A percentile compares a stretch with the other conserved stretches of the same genome.
These are phyloP conservation scores for Pholis gunnellus DNA, from an alignment of 2,113 vertebrate species.

Conservation along the genomic window DNA sequence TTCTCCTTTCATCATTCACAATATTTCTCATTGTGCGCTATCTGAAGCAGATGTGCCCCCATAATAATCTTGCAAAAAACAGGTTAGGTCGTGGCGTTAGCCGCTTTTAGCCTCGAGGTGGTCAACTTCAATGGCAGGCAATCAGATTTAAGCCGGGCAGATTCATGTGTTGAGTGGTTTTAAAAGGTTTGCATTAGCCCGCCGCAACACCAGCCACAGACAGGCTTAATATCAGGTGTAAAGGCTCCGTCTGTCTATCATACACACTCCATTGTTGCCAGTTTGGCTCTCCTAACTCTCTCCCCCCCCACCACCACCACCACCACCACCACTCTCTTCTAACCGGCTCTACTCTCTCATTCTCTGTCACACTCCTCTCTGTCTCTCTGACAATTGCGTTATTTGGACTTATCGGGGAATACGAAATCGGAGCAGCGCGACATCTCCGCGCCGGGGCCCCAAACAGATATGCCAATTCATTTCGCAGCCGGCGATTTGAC, in stretches of 20 bases:
- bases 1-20: not conserved
- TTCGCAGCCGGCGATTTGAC: slow-evolving; percentile 93
- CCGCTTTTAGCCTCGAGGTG: slow-evolving; percentile 39
- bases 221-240: slow-evolving; percentile 68
- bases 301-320: not conserved
- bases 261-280: slow-evolving; percentile 74
- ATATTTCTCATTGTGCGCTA: slow-evolving; percentile 27
- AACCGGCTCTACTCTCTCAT: slow-evolving; percentile 69
- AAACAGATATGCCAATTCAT: slow-evolving; percentile 98
- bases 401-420: slow-evolving; percentile 96
- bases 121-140: slow-evolving; percentile 59
- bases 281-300: slow-evolving; percentile 26
- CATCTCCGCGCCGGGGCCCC: slow-evolving; percentile 87
- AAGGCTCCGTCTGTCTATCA: slow-evolving; percentile 75
- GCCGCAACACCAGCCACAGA: slow-evolving; percentile 51
- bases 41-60: slow-evolving; percentile 41
- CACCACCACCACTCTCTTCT: slow-evolving; percentile 45
- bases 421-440: slow-evolving; percentile 93
- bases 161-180: slow-evolving; percentile 65
- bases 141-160: slow-evolving; percentile 68
- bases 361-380: slow-evolving; percentile 72
- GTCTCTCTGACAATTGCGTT: slow-evolving; percentile 91
- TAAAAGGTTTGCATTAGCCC: slow-evolving; percentile 67
- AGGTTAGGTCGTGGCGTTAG: slow-evolving; percentile 48
- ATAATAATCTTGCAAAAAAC: slow-evolving; percentile 62